phyloP scores from a whole-genome alignment of 1,140 invertebrate species.

The Drosophila kepulauana region DNA sequence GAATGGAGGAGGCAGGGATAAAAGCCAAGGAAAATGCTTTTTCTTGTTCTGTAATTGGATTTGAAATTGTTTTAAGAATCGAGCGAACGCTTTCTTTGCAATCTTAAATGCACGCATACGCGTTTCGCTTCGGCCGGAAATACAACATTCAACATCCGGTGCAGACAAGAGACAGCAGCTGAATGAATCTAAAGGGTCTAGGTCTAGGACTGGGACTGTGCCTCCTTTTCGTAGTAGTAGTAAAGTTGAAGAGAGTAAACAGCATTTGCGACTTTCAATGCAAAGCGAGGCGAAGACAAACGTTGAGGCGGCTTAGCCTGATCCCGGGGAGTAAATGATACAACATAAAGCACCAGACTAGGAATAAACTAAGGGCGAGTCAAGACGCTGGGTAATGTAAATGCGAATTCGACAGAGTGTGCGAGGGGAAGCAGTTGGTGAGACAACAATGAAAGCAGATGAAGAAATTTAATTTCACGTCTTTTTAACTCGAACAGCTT shows the following conservation, averaged over 20 bases:
- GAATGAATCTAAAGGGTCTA: background rate
- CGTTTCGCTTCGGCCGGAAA: constrained; percentile 59
- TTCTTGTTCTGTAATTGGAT: constrained; percentile 79
- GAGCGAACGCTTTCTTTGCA: constrained; percentile 32
- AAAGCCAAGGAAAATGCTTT: constrained; percentile 70
- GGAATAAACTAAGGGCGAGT: background rate
- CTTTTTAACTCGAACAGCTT: constrained; percentile 73
- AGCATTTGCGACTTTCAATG: constrained; percentile 54
- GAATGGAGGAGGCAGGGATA: constrained; percentile 61
- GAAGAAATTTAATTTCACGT: constrained; percentile 81
- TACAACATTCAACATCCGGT: constrained; percentile 77
- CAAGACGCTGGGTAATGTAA: background rate
- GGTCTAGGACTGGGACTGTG: background rate
- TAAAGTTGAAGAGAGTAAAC: constrained; percentile 61
- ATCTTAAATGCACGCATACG: constrained; percentile 58
- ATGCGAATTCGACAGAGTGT: too few relatives aligned
- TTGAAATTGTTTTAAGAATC: constrained; percentile 74
- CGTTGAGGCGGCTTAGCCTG: constrained; percentile 48
- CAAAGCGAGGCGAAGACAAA: constrained; percentile 36
- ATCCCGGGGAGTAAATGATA: constrained; percentile 69
- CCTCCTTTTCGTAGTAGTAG: constrained; percentile 1
- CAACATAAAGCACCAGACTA: constrained; percentile 38
- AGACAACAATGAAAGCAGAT: constrained; percentile 70
- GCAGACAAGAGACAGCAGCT: constrained; percentile 29
- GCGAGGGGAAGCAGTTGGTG: constrained; percentile 1